Conservation (phyloP, 2,888 invertebrate species). For the Agrochola lychnidis region DNA sequence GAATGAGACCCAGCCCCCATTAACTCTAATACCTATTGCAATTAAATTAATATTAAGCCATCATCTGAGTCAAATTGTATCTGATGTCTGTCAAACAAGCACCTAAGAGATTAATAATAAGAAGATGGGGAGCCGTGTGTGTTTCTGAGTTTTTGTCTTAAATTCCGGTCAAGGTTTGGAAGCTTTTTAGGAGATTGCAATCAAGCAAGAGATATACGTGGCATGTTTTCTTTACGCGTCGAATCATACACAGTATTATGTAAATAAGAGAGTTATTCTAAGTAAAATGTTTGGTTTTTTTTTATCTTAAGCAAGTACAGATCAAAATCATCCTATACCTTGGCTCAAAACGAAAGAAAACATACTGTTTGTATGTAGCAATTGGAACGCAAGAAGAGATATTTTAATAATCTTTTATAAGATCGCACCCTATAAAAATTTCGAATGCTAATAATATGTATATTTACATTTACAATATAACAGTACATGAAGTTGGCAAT, state of each 20-base stretch:
- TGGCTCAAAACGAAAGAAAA: background rate
- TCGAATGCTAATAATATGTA: background rate
- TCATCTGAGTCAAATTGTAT: background rate
- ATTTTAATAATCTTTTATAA: background rate
- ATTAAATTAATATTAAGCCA: background rate
- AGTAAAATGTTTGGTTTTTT: background rate
- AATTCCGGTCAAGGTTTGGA: conserved; percentile 51
- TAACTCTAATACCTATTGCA: background rate
- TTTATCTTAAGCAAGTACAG: background rate
- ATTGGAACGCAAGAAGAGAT: background rate
- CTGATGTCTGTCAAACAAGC: background rate
- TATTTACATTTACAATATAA: background rate
- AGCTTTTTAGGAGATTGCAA: conserved; percentile 56
- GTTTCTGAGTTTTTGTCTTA: conserved; percentile 31
- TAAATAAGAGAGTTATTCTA: conserved; percentile 1
- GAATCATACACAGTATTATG: conserved; percentile 6
- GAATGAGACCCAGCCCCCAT: background rate
- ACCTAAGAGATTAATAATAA: conserved; percentile 43
- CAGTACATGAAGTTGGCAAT: background rate
- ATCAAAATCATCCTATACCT: background rate
- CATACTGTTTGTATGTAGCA: background rate
- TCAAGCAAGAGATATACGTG: conserved; percentile 41
- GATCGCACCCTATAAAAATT: background rate
- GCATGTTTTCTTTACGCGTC: conserved; percentile 12
- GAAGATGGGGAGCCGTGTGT: conserved; percentile 15